Conservation (phyloP, 2,888 invertebrate genomes). For the Athalia circularis region DNA sequence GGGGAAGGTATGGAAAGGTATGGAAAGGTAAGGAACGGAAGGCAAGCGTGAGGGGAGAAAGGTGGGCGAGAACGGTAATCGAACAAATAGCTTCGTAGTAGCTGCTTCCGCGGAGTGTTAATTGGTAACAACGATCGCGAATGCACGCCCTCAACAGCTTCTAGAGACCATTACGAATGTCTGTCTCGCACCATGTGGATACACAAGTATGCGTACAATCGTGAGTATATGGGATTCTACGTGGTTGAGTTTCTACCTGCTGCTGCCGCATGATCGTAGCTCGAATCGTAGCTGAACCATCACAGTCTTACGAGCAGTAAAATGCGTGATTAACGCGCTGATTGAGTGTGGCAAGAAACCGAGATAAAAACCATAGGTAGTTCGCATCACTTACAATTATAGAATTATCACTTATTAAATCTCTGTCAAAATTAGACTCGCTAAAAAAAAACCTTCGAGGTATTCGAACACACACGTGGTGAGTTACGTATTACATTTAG, state of each 20-base stretch:
- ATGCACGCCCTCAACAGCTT: conserved; percentile 18
- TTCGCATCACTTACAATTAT: background rate
- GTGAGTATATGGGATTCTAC: background rate
- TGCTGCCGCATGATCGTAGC: background rate
- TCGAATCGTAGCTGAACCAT: conserved; percentile 26
- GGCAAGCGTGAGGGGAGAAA: background rate
- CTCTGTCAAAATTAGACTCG: conserved; percentile 10
- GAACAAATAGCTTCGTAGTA: conserved; percentile 26
- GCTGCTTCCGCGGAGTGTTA: conserved; percentile 19
- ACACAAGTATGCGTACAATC: background rate
- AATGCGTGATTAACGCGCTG: conserved; percentile 41
- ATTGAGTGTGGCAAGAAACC: conserved; percentile 40
- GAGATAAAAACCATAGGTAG: conserved; percentile 25
- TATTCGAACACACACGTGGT: background rate
- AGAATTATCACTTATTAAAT: conserved; percentile 42
- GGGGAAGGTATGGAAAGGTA: background rate
- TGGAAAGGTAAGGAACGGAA: background rate
- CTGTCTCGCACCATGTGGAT: background rate
- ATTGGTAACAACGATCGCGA: conserved; percentile 32
- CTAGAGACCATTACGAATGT: background rate
- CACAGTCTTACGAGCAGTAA: conserved; percentile 21
- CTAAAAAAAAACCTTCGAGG: background rate
- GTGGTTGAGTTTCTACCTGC: conserved; percentile 13
- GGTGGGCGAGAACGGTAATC: background rate
- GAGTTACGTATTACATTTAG: background rate